These are phyloP conservation scores for Caenorhabditis brenneri DNA, from an alignment of 1,140 invertebrate species.

Conservation along the genomic window DNA sequence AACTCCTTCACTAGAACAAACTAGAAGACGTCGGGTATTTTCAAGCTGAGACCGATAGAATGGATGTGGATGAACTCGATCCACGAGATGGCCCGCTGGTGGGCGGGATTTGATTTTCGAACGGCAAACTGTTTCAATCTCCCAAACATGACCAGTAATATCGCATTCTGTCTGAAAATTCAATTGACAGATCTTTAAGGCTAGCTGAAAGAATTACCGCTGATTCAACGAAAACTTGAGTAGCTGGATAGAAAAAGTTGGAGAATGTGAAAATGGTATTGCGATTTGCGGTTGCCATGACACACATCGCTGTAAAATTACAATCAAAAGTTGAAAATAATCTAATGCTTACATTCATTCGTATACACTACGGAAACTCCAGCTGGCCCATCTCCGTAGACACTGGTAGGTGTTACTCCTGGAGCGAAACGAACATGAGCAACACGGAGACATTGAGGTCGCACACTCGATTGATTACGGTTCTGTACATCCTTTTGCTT, in stretches of 20 bases:
- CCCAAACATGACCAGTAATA: conserved; percentile 46
- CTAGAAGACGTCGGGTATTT: conserved; percentile 46
- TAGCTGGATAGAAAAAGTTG: conserved; percentile 37
- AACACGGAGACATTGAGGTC: conserved; percentile 45
- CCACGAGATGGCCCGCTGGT: conserved; percentile 31
- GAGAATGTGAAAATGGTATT: conserved; percentile 44
- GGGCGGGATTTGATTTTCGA: background rate
- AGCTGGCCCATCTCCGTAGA: conserved; percentile 35
- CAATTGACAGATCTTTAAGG: background rate
- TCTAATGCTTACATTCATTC: background rate
- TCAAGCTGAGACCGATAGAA: conserved; percentile 52
- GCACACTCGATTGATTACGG: background rate
- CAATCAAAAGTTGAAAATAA: background rate
- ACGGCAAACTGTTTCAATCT: background rate
- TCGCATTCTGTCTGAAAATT: conserved; percentile 34
- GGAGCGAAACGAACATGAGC: conserved; percentile 50
- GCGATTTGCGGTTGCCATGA: conserved; percentile 10
- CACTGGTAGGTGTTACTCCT: conserved; percentile 45
- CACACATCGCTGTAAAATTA: conserved; percentile 24
- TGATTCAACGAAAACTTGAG: conserved; percentile 22
- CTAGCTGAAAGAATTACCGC: background rate
- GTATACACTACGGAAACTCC: conserved; percentile 44
- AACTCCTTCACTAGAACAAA: conserved; percentile 61
- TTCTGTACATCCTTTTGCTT: background rate
- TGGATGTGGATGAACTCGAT: conserved; percentile 55